phyloP scores from a whole-genome alignment of 2,888 invertebrate genomes.

The Germaria angustata region DNA sequence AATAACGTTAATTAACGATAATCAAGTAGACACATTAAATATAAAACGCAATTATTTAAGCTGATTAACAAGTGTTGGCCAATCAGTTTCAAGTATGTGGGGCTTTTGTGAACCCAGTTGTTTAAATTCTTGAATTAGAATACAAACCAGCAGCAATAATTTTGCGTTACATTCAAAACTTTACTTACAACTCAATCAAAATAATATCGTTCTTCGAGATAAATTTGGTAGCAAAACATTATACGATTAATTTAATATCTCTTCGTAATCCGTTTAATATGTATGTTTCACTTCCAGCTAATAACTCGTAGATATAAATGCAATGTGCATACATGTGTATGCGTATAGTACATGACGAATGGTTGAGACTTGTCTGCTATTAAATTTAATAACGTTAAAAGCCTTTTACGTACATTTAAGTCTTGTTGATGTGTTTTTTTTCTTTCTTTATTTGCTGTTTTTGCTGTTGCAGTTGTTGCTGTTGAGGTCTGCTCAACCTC shows the following conservation, averaged over 20 bases:
- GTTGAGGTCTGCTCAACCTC: conserved; percentile 59
- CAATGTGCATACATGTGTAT: neutral
- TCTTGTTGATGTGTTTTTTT: conserved; percentile 8
- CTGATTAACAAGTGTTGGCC: conserved; percentile 63
- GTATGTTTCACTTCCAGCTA: conserved; percentile 23
- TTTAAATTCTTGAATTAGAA: neutral
- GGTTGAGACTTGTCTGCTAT: conserved; percentile 42
- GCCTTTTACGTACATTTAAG: conserved; percentile 43
- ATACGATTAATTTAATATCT: conserved; percentile 34
- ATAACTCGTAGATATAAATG: neutral
- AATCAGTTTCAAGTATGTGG: conserved; percentile 35
- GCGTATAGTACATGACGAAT: neutral
- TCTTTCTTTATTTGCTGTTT: neutral
- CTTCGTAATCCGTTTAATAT: conserved; percentile 31
- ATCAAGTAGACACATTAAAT: conserved; percentile 59
- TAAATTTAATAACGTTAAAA: conserved; percentile 61
- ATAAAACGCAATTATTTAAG: conserved; percentile 64
- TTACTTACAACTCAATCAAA: conserved; percentile 35
- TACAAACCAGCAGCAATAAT: neutral
- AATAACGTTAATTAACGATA: conserved; percentile 64
- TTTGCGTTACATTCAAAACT: neutral
- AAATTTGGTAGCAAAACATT: conserved; percentile 5
- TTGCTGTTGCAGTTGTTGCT: conserved; percentile 17
- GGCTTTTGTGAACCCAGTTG: conserved; percentile 14
- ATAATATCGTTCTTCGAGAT: neutral